Evolutionary conservation across 2,888 invertebrate genomes (phyloP).

Genomic region (Rapana venosa): DNA sequence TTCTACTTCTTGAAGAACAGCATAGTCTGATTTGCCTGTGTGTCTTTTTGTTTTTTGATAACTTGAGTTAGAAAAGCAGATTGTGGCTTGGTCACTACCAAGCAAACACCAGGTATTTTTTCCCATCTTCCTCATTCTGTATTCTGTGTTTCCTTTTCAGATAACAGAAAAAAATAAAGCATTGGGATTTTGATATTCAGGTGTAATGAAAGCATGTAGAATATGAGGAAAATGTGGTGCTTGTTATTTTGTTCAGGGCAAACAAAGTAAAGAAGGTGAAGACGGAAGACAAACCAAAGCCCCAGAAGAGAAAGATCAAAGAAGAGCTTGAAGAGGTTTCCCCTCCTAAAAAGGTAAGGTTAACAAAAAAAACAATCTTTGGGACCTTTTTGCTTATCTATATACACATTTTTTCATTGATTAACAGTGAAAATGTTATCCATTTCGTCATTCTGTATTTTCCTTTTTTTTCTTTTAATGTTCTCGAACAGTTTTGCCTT

Average conservation of each 20-base stretch:
- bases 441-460: background rate
- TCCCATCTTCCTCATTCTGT: background rate
- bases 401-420: background rate
- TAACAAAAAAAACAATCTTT: background rate
- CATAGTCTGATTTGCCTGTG: too few species aligned
- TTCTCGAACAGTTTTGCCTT: background rate
- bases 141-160: background rate
- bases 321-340: background rate
- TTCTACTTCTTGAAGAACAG: too few species aligned
- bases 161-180: background rate
- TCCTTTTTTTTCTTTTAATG: background rate
- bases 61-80: too few species aligned
- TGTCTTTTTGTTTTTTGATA: too few species aligned
- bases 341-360: background rate
- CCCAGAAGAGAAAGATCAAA: background rate
- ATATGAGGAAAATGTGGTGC: background rate
- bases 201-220: background rate
- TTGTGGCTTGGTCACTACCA: background rate
- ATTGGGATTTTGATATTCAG: background rate
- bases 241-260: background rate
- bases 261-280: constrained; percentile 30
- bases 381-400: background rate
- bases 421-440: too few species aligned
- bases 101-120: background rate
- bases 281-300: background rate